Conservation (phyloP, 2,113 vertebrate species). For the Heterocephalus glaber region DNA sequence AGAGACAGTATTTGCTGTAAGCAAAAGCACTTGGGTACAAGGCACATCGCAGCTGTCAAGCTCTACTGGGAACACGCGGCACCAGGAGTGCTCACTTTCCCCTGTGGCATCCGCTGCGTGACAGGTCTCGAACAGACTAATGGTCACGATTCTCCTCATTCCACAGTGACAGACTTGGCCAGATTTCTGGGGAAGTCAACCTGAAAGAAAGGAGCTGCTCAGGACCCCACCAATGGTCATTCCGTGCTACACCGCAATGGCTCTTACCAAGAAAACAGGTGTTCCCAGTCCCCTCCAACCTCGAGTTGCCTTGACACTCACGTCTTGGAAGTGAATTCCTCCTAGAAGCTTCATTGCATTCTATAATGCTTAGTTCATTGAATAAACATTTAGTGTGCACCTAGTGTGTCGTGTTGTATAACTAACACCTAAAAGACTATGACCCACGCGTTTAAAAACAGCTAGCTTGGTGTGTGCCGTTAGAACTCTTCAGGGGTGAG, state of each 20-base stretch:
- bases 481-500: neutral
- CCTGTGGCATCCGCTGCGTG: conserved; percentile 26
- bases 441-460: neutral
- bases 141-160: conserved; percentile 83
- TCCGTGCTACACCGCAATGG: rapidly evolving
- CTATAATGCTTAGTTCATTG: neutral
- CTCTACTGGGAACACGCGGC: conserved; percentile 44
- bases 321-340: neutral
- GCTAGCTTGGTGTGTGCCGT: neutral
- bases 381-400: neutral
- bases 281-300: neutral
- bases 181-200: conserved; percentile 98
- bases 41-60: conserved; percentile 84
- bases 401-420: neutral
- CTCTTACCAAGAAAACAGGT: neutral
- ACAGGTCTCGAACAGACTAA: neutral
- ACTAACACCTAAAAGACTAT: neutral
- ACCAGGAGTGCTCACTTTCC: neutral
- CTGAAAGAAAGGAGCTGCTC: conserved; percentile 83
- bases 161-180: conserved; percentile 98
- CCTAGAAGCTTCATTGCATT: neutral
- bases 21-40: conserved; percentile 88
- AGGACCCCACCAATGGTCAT: neutral
- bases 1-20: conserved; percentile 76
- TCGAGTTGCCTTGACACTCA: neutral